A percentile compares a stretch with the other conserved stretches of the same genome.
phyloP scores from a whole-genome alignment of 1,140 invertebrate genomes.

The Frieseomelitta varia region DNA sequence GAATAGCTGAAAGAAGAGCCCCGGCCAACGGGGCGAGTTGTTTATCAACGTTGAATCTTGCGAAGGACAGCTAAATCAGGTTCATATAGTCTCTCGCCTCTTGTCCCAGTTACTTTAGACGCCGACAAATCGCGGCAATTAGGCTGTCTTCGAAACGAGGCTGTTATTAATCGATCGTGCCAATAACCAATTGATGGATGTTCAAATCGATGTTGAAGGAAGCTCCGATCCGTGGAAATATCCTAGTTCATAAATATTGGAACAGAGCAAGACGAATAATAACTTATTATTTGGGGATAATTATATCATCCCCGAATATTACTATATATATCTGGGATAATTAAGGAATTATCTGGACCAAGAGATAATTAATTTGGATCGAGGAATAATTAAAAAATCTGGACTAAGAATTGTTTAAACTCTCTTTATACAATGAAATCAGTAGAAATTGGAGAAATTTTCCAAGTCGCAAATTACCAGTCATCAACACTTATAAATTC shows the following conservation, averaged over 20 bases:
- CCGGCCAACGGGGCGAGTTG: not conserved
- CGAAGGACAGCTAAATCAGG: conserved; percentile 38
- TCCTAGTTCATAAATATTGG: not conserved
- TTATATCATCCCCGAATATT: too few relatives aligned
- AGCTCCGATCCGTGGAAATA: not conserved
- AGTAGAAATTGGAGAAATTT: too few relatives aligned
- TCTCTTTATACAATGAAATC: too few relatives aligned
- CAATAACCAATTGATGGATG: conserved; percentile 10
- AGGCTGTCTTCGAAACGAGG: conserved; percentile 4
- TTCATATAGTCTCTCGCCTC: conserved; percentile 26
- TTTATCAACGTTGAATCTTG: conserved; percentile 41
- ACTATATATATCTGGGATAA: too few relatives aligned
- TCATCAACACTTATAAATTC: too few relatives aligned
- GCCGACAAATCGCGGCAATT: conserved; percentile 41
- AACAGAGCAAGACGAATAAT: too few relatives aligned
- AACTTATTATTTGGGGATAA: too few relatives aligned
- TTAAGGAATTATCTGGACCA: not conserved
- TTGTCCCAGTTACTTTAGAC: conserved; percentile 14
- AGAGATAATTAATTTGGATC: not conserved
- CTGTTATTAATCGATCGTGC: not conserved
- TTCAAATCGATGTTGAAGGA: not conserved
- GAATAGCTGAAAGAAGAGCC: conserved; percentile 5
- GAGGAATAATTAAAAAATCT: too few relatives aligned
- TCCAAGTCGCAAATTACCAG: too few relatives aligned
- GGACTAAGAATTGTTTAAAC: too few relatives aligned